phyloP scores from a whole-genome alignment of 2,113 vertebrate species.

The Nothobranchius furzeri region DNA sequence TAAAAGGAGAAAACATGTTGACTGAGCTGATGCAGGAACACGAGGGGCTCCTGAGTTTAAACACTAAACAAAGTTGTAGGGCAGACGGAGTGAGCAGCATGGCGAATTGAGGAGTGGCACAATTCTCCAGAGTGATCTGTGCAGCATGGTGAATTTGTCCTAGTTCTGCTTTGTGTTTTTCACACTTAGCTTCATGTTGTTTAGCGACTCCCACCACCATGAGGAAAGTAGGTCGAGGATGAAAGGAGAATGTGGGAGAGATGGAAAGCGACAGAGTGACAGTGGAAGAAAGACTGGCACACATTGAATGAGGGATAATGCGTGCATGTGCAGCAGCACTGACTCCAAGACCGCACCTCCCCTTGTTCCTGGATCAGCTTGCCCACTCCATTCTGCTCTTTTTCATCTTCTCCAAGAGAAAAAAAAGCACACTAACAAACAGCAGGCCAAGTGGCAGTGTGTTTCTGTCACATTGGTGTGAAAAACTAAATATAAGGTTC shows the following conservation, averaged over 20 bases:
- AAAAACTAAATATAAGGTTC: not conserved
- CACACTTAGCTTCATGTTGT: conserved; percentile 45
- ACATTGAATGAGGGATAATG: conserved; percentile 63
- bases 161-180: conserved; percentile 65
- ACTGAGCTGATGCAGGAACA: conserved; percentile 24
- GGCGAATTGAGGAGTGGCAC: conserved; percentile 14
- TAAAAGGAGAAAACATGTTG: conserved; percentile 4
- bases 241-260: conserved; percentile 70
- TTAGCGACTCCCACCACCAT: conserved; percentile 57
- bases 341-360: conserved; percentile 32
- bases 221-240: conserved; percentile 77
- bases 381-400: conserved; percentile 26
- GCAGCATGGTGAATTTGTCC: conserved; percentile 73
- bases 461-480: conserved; percentile 14
- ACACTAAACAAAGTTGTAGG: conserved; percentile 34
- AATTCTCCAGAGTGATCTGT: conserved; percentile 49
- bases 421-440: not conserved
- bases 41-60: conserved; percentile 2
- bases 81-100: not conserved
- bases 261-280: conserved; percentile 59
- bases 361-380: conserved; percentile 32
- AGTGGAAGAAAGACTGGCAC: conserved; percentile 52
- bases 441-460: conserved; percentile 6
- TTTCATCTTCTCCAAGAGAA: conserved; percentile 29
- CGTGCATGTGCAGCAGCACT: conserved; percentile 37